Evolutionary conservation across 2,113 vertebrate genomes (phyloP).

Genomic region (Todiramphus chloris): DNA sequence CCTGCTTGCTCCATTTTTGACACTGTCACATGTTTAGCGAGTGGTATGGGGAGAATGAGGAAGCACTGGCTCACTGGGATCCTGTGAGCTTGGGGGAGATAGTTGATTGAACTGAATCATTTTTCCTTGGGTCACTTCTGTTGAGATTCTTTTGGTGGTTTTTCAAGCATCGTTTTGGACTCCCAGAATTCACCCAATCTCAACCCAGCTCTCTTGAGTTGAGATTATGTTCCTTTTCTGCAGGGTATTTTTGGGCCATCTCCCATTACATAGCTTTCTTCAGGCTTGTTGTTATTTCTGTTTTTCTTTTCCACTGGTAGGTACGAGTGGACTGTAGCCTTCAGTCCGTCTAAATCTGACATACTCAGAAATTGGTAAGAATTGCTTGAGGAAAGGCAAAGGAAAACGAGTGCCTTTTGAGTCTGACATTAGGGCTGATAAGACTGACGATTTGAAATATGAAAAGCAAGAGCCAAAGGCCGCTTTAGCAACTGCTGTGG

Average conservation of each 20-base stretch:
- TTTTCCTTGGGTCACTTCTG: not conserved
- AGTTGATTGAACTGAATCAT: fast-evolving
- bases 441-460: not conserved
- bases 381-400: not conserved
- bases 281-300: not conserved
- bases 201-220: not conserved
- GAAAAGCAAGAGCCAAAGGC: not conserved
- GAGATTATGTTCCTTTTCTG: not conserved
- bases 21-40: not conserved
- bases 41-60: not conserved
- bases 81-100: not conserved
- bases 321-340: not conserved
- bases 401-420: not conserved
- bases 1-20: not conserved
- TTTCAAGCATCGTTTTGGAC: not conserved
- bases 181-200: not conserved
- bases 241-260: not conserved
- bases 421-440: not conserved
- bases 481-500: not conserved
- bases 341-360: not conserved
- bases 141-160: not conserved
- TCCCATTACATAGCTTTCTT: not conserved
- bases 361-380: not conserved
- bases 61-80: not conserved
- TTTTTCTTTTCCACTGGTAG: not conserved